These are phyloP conservation scores for Peromyscus maniculatus DNA, from an alignment of 2,113 vertebrate species.

Conservation along the genomic window DNA sequence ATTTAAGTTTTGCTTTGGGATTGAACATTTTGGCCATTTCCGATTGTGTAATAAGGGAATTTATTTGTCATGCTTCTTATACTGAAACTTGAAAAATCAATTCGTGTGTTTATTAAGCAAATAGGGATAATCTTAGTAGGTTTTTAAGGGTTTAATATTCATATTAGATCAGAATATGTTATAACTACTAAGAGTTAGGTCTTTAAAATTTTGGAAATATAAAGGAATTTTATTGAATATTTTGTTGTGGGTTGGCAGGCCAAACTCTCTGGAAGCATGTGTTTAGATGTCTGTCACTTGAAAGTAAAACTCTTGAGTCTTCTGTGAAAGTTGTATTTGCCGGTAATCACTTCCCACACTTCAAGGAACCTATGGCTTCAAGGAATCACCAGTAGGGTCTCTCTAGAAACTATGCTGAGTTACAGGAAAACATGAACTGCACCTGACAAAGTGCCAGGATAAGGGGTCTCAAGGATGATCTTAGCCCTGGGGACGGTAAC, in stretches of 20 bases:
- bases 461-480: neutral
- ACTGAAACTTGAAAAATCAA: slow-evolving; percentile 68
- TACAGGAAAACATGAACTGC: neutral
- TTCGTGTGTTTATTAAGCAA: slow-evolving; percentile 68
- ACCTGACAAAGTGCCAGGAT: neutral
- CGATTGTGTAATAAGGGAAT: slow-evolving; percentile 67
- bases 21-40: slow-evolving; percentile 74
- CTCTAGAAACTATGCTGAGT: slow-evolving; percentile 32
- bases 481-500: fast-evolving
- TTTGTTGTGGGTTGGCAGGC: neutral
- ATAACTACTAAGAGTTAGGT: neutral
- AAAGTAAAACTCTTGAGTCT: neutral
- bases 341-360: neutral
- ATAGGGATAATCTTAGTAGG: slow-evolving; percentile 31
- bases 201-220: slow-evolving; percentile 17
- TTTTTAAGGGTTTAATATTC: slow-evolving; percentile 57
- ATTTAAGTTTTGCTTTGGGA: slow-evolving; percentile 77
- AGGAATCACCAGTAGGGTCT: neutral
- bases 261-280: neutral
- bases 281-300: neutral
- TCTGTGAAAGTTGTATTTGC: slow-evolving; percentile 4
- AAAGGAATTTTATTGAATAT: neutral
- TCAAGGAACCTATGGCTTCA: neutral
- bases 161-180: neutral
- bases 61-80: slow-evolving; percentile 64